Evolutionary conservation across 2,113 vertebrate genomes (phyloP).

Genomic region (Oryzias javanicus): DNA sequence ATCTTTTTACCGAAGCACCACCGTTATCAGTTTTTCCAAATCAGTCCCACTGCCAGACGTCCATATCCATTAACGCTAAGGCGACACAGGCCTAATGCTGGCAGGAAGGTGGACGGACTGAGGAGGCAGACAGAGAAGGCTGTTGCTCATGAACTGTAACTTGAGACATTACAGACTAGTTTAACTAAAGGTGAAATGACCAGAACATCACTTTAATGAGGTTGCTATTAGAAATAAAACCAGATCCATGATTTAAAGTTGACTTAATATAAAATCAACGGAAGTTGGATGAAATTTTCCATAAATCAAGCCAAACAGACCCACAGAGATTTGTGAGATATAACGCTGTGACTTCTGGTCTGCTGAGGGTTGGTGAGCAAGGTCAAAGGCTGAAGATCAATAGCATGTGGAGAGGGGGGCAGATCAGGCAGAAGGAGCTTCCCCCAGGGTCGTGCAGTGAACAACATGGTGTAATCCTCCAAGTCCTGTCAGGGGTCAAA

Average conservation of each 20-base stretch:
- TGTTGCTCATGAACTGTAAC: conserved; percentile 35
- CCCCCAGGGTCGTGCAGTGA: conserved; percentile 23
- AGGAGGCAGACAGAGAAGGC: conserved; percentile 25
- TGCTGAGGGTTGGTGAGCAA: conserved; percentile 19
- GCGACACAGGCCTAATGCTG: conserved; percentile 44
- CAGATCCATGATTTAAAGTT: neutral
- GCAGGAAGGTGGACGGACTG: conserved; percentile 30
- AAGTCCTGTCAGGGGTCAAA: conserved; percentile 38
- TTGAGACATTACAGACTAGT: conserved; percentile 41
- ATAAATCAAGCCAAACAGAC: neutral
- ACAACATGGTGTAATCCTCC: conserved; percentile 32
- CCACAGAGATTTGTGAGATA: conserved; percentile 44
- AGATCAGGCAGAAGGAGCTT: conserved; percentile 22
- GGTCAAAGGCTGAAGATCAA: conserved; percentile 63
- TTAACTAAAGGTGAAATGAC: conserved; percentile 25
- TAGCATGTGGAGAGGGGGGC: conserved; percentile 20
- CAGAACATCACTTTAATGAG: conserved; percentile 27
- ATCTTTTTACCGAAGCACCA: conserved; percentile 55
- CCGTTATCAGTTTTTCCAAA: conserved; percentile 58
- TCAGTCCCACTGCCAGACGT: conserved; percentile 60
- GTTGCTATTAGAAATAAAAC: conserved; percentile 12
- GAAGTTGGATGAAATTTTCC: too few relatives aligned
- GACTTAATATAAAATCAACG: too few relatives aligned
- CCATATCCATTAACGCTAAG: conserved; percentile 62
- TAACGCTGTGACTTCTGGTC: conserved; percentile 47